Base-by-base conservation (phyloP, 2,797 vertebrate genomes). In the Parambassis ranga region DNA sequence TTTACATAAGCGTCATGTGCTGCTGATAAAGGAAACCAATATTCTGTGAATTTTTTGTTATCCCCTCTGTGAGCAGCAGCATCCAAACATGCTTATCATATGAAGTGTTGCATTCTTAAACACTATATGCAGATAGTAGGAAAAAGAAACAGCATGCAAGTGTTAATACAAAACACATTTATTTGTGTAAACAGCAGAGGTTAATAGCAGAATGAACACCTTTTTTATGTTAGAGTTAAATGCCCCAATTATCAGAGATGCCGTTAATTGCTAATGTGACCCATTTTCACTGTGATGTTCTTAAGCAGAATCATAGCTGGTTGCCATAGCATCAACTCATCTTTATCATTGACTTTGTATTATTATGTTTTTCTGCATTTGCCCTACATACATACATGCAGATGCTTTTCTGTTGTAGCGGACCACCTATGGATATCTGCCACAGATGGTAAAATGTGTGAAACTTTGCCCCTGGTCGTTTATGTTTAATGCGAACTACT, bases 51-150 rank as follows among this genome's bases (percentile, higher is more conserved):
- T 63, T 62, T 3, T 16, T 46, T 35, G n/a, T 28, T 42, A 7
- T 47, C 26, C 27, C 10, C 27, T 37, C n/a, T 13, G 31, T 37
- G 22, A 56, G 35, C 38, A n/a, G 23, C 41, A 22, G 15, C 18
- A 48, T 58, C 49, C 73, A 75, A 72, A 43, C 35, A 59, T 66
- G 18, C 64, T 49, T 65, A 52, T 56, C 41, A 53, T 38, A 13
- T 58, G 26, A 27, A 52, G 39, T 18, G 3, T 39, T 65, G 27
- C 22, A 27, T 36, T 56, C 15, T 19, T 2, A 26, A 43, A 28
- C 13, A 41, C 11, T 6, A 24, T 5, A 3, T 9, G 27, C 3
- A 23, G 6, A 30, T 14, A 56, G 43, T 4, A 1, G 15, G 15
- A 36, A 51, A 61, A 41, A 49, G 4, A 7, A 1, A 8, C 1